Conservation (phyloP, 2,797 vertebrate genomes). For the Sebastes glaucus region DNA sequence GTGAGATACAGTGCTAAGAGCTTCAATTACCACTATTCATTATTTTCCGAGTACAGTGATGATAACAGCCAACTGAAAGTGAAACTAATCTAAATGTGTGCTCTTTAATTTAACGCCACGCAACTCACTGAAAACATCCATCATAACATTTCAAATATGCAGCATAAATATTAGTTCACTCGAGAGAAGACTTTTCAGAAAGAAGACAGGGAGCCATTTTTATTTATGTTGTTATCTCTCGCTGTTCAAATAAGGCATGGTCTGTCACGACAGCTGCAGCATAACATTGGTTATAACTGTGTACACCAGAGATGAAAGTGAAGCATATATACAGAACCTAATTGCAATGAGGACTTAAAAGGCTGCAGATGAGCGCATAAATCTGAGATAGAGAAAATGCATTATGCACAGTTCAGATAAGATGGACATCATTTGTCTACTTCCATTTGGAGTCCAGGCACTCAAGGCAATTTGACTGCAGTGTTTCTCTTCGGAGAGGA, state of each 20-base stretch:
- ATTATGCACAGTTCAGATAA: constrained; percentile 67
- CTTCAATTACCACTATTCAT: constrained; percentile 29
- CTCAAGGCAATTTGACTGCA: constrained; percentile 70
- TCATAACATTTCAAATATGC: not conserved
- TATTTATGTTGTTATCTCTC: constrained; percentile 5
- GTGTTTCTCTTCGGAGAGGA: constrained; percentile 65
- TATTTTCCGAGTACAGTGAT: constrained; percentile 2
- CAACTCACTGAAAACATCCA: not conserved
- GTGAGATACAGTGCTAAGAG: constrained; percentile 34
- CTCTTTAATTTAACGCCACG: not conserved
- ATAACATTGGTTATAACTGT: constrained; percentile 13
- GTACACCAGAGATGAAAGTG: constrained; percentile 45
- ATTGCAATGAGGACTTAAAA: constrained; percentile 73
- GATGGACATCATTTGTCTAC: constrained; percentile 72
- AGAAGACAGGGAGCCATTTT: not conserved
- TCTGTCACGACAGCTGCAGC: constrained; percentile 33
- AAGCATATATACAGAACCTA: constrained; percentile 47
- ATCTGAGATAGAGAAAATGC: constrained; percentile 63
- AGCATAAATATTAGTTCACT: constrained; percentile 10
- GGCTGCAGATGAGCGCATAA: constrained; percentile 65
- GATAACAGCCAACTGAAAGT: constrained; percentile 11
- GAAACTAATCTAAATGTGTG: constrained; percentile 14
- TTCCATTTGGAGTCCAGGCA: constrained; percentile 71
- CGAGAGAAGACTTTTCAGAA: not conserved
- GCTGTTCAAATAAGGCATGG: constrained; percentile 4